These are phyloP conservation scores for Hemicordylus capensis DNA, from an alignment of 2,113 vertebrate species.

Conservation along the genomic window DNA sequence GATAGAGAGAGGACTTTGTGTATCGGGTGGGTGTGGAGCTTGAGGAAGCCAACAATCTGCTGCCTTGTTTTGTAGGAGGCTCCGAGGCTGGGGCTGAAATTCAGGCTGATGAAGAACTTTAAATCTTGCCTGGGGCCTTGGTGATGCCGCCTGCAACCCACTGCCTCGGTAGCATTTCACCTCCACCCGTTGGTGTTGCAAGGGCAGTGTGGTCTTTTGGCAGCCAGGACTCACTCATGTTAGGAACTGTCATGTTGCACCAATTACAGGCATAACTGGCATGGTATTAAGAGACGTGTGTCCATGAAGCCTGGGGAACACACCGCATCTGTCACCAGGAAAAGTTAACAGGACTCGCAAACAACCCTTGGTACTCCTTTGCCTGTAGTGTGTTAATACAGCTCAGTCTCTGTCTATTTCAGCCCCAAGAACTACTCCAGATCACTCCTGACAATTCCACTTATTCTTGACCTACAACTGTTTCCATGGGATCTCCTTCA, in stretches of 20 bases:
- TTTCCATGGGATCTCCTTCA: not conserved
- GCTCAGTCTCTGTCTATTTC: not conserved
- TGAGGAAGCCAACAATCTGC: constrained; percentile 45
- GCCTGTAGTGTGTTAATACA: not conserved
- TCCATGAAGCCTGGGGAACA: not conserved
- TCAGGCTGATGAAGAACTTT: not conserved
- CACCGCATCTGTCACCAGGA: not conserved
- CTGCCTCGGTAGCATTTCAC: not conserved
- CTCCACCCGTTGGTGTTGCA: not conserved
- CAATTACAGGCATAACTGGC: not conserved
- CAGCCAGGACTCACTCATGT: not conserved
- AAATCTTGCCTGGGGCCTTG: not conserved
- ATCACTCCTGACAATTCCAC: not conserved
- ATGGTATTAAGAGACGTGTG: not conserved
- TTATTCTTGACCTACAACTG: not conserved
- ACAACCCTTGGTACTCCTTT: not conserved
- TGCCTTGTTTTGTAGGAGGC: constrained; percentile 15
- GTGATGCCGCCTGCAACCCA: not conserved
- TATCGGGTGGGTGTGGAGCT: constrained; percentile 54
- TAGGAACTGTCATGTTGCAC: not conserved
- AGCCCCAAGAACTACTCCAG: not conserved
- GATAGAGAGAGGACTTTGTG: constrained; percentile 35
- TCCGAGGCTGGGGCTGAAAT: not conserved
- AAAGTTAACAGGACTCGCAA: not conserved
- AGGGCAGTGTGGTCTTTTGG: not conserved